Evolutionary conservation across 2,797 vertebrate species (phyloP).

Genomic region (Eospalax fontanierii): DNA sequence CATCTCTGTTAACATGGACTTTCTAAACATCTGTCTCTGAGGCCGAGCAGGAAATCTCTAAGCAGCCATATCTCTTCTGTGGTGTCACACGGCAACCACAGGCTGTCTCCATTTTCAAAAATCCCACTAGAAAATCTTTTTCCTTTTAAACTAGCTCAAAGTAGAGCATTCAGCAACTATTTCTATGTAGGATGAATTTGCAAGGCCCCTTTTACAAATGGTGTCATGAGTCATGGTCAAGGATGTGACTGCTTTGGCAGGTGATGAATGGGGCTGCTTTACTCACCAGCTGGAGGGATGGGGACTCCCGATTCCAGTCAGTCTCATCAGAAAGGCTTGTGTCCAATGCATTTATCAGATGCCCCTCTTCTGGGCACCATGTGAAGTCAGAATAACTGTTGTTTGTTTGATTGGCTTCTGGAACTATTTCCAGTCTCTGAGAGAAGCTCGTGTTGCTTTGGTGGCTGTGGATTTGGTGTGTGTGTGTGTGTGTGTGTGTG

Average conservation of each 20-base stretch:
- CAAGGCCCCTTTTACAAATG: constrained; percentile 52
- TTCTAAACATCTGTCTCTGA: constrained; percentile 66
- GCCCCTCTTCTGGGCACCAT: constrained; percentile 31
- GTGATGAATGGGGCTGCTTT: background rate
- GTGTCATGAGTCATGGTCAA: constrained; percentile 37
- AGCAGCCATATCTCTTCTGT: background rate
- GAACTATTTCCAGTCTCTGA: background rate
- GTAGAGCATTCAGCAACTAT: constrained; percentile 57
- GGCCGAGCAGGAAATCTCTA: constrained; percentile 42
- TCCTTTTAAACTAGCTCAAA: constrained; percentile 80
- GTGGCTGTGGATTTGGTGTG: background rate
- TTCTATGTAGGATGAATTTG: constrained; percentile 13
- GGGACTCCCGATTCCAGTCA: background rate
- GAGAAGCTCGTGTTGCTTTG: background rate
- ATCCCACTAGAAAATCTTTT: constrained; percentile 53
- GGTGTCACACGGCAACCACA: background rate
- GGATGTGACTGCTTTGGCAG: background rate
- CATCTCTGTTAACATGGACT: constrained; percentile 60
- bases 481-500: background rate
- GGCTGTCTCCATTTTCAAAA: constrained; percentile 36
- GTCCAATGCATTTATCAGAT: background rate
- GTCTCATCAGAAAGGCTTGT: background rate
- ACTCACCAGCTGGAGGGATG: background rate
- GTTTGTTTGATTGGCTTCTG: background rate
- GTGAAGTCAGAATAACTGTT: constrained; percentile 30